Percentiles rank a stretch among this genome's conserved stretches.
Evolutionary conservation across 2,888 invertebrate species (phyloP).

Genomic region (Piscicola geometra): DNA sequence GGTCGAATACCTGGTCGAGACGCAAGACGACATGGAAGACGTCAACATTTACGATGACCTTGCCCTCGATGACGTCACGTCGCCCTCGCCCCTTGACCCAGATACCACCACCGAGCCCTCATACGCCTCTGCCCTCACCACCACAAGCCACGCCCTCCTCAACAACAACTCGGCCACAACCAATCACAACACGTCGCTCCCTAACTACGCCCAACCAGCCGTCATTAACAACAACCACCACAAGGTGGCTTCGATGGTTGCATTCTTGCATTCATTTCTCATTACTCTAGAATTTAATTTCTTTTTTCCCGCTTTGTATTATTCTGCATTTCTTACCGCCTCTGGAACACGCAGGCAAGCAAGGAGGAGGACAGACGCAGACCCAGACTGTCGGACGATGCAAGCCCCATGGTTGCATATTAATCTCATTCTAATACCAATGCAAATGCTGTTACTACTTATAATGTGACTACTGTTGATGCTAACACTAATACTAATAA

Average conservation of each 20-base stretch:
- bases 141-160: not conserved
- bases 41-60: conserved; percentile 95
- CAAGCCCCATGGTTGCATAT: too few species aligned
- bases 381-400: too few species aligned
- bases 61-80: conserved; percentile 63
- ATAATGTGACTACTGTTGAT: not conserved
- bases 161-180: not conserved
- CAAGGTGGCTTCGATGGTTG: not conserved
- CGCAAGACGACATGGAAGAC: conserved; percentile 81
- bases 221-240: not conserved
- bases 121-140: not conserved
- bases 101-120: not conserved
- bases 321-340: too few species aligned
- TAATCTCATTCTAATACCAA: not conserved
- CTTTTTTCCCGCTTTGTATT: not conserved
- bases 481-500: too few species aligned
- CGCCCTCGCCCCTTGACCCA: conserved; percentile 42
- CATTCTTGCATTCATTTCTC: not conserved
- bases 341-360: too few species aligned
- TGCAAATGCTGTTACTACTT: too few species aligned
- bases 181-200: not conserved
- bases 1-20: conserved; percentile 94
- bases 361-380: too few species aligned
- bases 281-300: not conserved
- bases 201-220: not conserved